phyloP scores from a whole-genome alignment of 2,797 vertebrate species.

The Esox masquinongy region DNA sequence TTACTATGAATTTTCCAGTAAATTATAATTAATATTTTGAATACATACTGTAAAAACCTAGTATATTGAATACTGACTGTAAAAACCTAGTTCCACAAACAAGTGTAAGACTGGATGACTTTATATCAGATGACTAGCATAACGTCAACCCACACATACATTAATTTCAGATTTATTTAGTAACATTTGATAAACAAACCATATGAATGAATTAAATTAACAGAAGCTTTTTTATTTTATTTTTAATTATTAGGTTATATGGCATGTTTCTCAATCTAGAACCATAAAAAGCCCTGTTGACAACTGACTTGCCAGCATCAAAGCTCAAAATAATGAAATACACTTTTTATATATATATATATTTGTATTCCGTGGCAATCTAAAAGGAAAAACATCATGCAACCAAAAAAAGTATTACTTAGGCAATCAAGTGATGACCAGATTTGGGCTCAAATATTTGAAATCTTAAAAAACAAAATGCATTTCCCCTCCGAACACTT shows the following conservation, averaged over 20 bases:
- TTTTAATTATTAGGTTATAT: neutral
- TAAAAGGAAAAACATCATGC: slow-evolving; percentile 56
- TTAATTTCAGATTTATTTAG: slow-evolving; percentile 67
- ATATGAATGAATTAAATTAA: slow-evolving; percentile 50
- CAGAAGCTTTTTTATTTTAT: slow-evolving; percentile 33
- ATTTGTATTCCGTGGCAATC: slow-evolving; percentile 55
- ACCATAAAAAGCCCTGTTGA: slow-evolving; percentile 58
- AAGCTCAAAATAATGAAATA: slow-evolving; percentile 75
- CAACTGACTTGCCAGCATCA: slow-evolving; percentile 84
- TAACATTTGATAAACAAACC: slow-evolving; percentile 70
- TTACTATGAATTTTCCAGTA: neutral
- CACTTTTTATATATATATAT: slow-evolving; percentile 35
- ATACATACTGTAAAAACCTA: neutral
- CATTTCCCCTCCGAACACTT: neutral
- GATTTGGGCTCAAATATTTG: neutral
- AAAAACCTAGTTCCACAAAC: neutral
- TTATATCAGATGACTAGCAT: neutral
- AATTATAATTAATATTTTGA: neutral
- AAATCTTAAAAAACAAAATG: neutral
- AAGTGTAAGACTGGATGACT: neutral
- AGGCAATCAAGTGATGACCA: slow-evolving; percentile 36
- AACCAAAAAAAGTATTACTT: slow-evolving; percentile 39
- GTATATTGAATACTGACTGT: neutral
- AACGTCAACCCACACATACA: neutral
- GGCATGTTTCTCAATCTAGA: slow-evolving; percentile 20